phyloP scores from a whole-genome alignment of 2,113 vertebrate genomes.

The Struthio camelus region DNA sequence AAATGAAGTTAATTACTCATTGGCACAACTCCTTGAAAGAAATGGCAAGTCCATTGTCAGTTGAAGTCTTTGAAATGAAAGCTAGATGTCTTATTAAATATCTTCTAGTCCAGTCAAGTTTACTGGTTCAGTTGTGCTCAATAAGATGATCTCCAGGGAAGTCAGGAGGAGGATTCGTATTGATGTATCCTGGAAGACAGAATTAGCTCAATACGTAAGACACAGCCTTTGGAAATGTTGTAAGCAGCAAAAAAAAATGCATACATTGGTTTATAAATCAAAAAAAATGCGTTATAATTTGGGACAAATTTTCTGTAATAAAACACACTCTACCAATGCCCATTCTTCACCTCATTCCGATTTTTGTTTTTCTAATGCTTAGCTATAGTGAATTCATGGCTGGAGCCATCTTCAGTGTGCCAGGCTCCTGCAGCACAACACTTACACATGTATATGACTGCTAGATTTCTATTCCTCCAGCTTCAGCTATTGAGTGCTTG shows the following conservation, averaged over 20 bases:
- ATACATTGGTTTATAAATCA: not conserved
- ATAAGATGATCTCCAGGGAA: not conserved
- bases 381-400: not conserved
- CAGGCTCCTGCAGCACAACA: not conserved
- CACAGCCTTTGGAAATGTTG: not conserved
- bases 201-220: constrained; percentile 19
- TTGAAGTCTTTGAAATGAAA: not conserved
- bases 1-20: not conserved
- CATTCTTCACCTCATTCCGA: not conserved
- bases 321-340: not conserved
- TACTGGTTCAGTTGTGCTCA: not conserved
- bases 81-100: not conserved
- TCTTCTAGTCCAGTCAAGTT: not conserved
- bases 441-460: accelerated
- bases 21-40: not conserved
- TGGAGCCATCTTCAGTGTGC: not conserved
- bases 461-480: not conserved
- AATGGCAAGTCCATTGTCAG: not conserved
- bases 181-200: constrained; percentile 24
- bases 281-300: not conserved
- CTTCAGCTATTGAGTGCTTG: not conserved
- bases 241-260: not conserved
- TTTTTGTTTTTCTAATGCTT: not conserved
- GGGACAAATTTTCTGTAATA: not conserved
- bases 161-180: not conserved